Percentiles rank a stretch among this genome's conserved stretches.
These are phyloP conservation scores for Seriola rivoliana DNA, from an alignment of 2,113 vertebrate species.

Conservation along the genomic window DNA sequence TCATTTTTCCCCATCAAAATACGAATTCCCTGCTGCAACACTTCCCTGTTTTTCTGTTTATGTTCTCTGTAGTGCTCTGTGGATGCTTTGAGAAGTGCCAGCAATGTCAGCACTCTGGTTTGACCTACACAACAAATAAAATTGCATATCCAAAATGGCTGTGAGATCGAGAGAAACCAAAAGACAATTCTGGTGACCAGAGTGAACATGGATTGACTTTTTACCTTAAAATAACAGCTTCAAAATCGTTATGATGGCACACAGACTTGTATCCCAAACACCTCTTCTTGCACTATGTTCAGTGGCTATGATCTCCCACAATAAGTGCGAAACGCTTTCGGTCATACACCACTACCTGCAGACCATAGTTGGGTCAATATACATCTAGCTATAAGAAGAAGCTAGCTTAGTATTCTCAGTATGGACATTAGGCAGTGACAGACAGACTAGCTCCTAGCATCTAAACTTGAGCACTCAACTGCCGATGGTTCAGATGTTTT, in stretches of 20 bases:
- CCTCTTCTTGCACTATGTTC: too few relatives aligned
- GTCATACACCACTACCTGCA: too few relatives aligned
- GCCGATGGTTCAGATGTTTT: neutral
- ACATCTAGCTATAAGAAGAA: neutral
- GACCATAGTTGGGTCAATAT: too few relatives aligned
- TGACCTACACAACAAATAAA: slow-evolving; percentile 15
- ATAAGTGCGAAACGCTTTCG: too few relatives aligned
- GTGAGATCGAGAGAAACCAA: slow-evolving; percentile 1
- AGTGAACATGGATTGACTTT: slow-evolving; percentile 9
- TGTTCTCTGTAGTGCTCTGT: neutral
- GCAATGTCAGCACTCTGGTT: neutral
- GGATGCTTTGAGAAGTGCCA: neutral
- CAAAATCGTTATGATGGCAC: too few relatives aligned
- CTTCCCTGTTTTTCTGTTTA: neutral
- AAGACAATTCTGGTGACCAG: slow-evolving; percentile 32
- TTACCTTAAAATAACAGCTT: too few relatives aligned
- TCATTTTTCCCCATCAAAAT: slow-evolving; percentile 39
- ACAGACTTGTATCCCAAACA: too few relatives aligned
- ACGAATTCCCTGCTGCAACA: slow-evolving; percentile 31
- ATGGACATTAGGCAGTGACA: neutral
- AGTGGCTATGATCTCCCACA: neutral
- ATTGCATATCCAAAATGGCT: slow-evolving; percentile 39
- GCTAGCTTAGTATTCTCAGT: neutral
- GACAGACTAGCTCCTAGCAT: neutral
- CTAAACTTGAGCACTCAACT: neutral